phyloP scores from a whole-genome alignment of 2,888 invertebrate genomes.

The Atethmia centrago region DNA sequence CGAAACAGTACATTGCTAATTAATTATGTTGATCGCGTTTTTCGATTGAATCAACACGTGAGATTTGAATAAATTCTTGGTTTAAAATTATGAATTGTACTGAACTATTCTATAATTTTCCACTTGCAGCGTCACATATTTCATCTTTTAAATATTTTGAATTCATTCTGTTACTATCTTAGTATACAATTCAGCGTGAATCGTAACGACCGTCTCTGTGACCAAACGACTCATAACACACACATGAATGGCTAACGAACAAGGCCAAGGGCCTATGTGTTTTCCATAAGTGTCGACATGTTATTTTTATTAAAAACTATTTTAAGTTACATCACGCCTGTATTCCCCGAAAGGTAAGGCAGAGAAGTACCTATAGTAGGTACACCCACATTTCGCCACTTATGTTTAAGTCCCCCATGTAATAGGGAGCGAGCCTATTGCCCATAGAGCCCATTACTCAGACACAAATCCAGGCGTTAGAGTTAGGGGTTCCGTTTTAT shows the following conservation, averaged over 20 bases:
- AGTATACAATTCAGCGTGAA: slow-evolving; percentile 33
- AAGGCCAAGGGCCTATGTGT: slow-evolving; percentile 46
- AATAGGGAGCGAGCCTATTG: no score
- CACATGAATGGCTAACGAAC: slow-evolving; percentile 44
- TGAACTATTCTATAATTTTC: neutral
- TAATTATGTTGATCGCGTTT: neutral
- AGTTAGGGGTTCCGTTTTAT: no score
- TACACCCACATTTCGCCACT: no score
- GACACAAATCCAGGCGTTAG: no score
- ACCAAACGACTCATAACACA: slow-evolving; percentile 53
- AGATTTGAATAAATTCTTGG: neutral
- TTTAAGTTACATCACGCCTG: no score
- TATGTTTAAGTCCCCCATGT: no score
- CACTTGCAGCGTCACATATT: neutral
- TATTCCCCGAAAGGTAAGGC: no score
- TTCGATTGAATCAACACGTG: neutral
- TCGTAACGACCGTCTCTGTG: slow-evolving; percentile 37
- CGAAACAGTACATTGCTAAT: neutral
- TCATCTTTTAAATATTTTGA: slow-evolving; percentile 1
- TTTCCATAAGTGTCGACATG: slow-evolving; percentile 53
- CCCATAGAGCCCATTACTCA: no score
- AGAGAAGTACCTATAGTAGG: no score
- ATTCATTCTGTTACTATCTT: slow-evolving; percentile 20
- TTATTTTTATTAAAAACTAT: no score
- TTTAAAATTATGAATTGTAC: neutral